Conservation (phyloP, 2,797 vertebrate species). For the Sebastes matsubarae region DNA sequence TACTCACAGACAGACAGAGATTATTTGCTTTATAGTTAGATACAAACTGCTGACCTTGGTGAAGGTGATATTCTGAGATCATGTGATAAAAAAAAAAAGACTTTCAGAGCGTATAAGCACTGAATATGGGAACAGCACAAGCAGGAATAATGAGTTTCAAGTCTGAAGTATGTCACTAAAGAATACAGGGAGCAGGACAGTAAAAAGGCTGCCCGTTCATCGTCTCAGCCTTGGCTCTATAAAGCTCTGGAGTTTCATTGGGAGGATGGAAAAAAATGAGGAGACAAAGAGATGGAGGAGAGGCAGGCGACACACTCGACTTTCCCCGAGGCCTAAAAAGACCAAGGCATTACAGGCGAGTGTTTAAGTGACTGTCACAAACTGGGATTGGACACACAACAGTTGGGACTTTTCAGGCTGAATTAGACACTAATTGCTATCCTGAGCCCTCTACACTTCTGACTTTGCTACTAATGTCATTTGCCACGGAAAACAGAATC, state of each 20-base stretch:
- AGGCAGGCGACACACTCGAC: constrained; percentile 2
- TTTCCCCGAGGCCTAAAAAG: constrained; percentile 46
- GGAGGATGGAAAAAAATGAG: constrained; percentile 38
- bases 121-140: background rate
- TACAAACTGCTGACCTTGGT: constrained; percentile 42
- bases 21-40: background rate
- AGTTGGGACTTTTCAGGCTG: constrained; percentile 40
- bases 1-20: no score
- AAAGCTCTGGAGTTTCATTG: constrained; percentile 24
- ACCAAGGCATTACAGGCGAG: background rate
- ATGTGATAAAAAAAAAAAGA: constrained; percentile 16
- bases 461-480: constrained; percentile 39
- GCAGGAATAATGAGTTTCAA: background rate
- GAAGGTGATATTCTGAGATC: constrained; percentile 39
- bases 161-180: constrained; percentile 17
- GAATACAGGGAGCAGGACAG: background rate
- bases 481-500: constrained; percentile 42
- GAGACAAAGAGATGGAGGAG: constrained; percentile 8
- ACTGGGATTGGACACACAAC: constrained; percentile 32
- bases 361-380: constrained; percentile 22
- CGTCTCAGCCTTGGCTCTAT: background rate
- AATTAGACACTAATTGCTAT: constrained; percentile 49
- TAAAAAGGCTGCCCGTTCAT: background rate
- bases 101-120: background rate
- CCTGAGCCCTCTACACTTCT: constrained; percentile 27